Percentiles rank a stretch among this genome's conserved stretches.
phyloP scores from a whole-genome alignment of 2,113 vertebrate genomes.

The Greenwoodochromis staneri region DNA sequence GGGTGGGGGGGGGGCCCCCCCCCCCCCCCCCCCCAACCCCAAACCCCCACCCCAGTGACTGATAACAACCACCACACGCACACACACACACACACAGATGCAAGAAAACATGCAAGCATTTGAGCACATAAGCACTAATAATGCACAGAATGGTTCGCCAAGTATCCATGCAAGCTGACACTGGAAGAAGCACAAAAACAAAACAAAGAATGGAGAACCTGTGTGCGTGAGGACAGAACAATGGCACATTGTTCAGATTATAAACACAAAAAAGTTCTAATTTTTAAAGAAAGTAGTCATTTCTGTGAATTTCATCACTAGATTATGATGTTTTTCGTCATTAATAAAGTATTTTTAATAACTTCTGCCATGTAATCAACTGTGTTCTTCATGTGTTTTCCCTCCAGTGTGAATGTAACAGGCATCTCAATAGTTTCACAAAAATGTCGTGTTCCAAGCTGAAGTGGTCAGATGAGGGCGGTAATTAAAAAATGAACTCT shows the following conservation, averaged over 20 bases:
- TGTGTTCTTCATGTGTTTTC: not conserved
- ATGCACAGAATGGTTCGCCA: not conserved
- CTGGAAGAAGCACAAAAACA: not conserved
- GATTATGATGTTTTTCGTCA: not conserved
- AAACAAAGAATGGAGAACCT: not conserved
- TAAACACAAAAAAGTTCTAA: not conserved
- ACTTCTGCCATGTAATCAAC: not conserved
- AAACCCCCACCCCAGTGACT: conserved; percentile 56
- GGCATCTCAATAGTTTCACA: not conserved
- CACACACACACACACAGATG: not conserved
- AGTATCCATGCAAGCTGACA: not conserved
- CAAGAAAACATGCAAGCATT: not conserved
- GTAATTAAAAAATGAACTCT: not conserved
- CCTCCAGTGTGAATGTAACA: not conserved
- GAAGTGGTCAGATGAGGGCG: accelerated
- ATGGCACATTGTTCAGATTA: not conserved
- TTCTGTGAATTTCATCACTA: not conserved
- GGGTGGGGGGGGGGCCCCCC: no score
- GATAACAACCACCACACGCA: conserved; percentile 59
- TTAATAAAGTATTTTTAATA: not conserved
- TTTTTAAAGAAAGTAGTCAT: accelerated
- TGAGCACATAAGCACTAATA: not conserved
- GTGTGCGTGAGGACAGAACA: not conserved
- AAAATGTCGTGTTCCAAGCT: accelerated
- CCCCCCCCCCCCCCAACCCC: not conserved